phyloP scores from a whole-genome alignment of 1,140 invertebrate genomes.

The Lepidurus arcticus region DNA sequence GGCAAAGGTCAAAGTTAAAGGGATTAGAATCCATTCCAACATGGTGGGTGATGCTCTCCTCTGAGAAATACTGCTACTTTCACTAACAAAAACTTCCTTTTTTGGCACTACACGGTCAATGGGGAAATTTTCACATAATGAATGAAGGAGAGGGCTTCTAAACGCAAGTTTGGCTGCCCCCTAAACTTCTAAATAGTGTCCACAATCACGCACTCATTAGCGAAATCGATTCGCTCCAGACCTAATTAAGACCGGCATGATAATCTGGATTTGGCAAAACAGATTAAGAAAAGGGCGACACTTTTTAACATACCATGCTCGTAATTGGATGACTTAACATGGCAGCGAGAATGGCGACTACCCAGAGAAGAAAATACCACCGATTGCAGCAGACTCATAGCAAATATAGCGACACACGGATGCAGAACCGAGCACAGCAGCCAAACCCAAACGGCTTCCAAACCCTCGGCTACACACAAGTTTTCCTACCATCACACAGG shows the following conservation, averaged over 20 bases:
- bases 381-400: slow-evolving; percentile 7
- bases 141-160: not conserved
- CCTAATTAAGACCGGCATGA: not conserved
- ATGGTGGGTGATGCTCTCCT: not conserved
- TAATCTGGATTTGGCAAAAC: not conserved
- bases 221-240: not conserved
- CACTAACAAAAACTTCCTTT: not conserved
- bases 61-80: not conserved
- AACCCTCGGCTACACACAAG: not conserved
- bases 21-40: slow-evolving; percentile 5
- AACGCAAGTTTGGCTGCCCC: not conserved
- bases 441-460: not conserved
- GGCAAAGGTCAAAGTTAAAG: not conserved
- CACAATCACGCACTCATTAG: slow-evolving; percentile 18
- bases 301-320: not conserved
- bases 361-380: not conserved
- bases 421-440: not conserved
- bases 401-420: not conserved
- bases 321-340: not conserved
- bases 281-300: not conserved
- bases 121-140: not conserved
- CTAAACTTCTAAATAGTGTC: not conserved
- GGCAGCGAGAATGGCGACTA: not conserved
- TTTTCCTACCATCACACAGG: slow-evolving; percentile 1
- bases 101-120: not conserved